Evolutionary conservation across 2,797 vertebrate genomes (phyloP).

Genomic region (Coccyzus lansbergi): DNA sequence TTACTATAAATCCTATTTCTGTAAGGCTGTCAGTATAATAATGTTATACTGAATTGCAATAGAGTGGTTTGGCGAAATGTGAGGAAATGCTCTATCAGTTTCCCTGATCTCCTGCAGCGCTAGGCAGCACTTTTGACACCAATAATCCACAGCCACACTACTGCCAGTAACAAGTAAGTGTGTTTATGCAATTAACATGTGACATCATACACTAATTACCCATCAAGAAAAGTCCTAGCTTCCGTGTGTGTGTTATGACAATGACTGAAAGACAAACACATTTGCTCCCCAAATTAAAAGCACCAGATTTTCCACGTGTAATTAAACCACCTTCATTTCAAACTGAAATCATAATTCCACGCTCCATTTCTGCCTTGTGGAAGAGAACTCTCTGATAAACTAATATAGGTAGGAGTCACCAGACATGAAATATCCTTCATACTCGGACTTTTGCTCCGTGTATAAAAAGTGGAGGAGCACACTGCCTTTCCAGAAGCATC

Average conservation of each 20-base stretch:
- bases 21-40: conserved; percentile 38
- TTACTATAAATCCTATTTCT: neutral
- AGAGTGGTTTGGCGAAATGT: neutral
- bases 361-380: neutral
- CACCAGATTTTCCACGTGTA: neutral
- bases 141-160: neutral
- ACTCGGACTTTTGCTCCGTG: accelerated
- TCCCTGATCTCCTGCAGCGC: neutral
- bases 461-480: neutral
- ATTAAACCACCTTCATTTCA: neutral
- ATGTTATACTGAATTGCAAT: neutral
- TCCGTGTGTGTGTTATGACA: neutral
- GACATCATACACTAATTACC: neutral
- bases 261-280: neutral
- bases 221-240: neutral
- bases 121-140: conserved; percentile 17
- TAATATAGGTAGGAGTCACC: neutral
- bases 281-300: neutral
- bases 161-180: neutral
- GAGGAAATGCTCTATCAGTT: conserved; percentile 18
- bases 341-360: neutral
- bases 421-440: neutral
- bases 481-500: neutral
- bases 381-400: neutral
- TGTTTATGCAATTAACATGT: neutral